phyloP scores from a whole-genome alignment of 2,113 vertebrate species.

The Taurulus bubalis region DNA sequence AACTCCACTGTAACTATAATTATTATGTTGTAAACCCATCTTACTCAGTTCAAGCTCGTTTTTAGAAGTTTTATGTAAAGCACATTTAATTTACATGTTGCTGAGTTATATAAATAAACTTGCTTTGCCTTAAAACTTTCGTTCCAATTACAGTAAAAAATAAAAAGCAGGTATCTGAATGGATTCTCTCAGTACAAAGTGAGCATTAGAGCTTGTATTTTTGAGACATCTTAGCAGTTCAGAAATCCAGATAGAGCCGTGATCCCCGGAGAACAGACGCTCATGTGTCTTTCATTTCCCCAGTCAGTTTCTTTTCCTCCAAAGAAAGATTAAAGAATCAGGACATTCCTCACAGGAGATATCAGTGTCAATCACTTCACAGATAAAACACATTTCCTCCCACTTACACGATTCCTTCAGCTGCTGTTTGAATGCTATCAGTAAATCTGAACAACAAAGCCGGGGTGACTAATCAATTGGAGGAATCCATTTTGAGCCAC shows the following conservation, averaged over 20 bases:
- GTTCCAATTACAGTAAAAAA: not conserved
- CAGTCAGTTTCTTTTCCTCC: constrained; percentile 27
- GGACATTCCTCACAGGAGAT: constrained; percentile 53
- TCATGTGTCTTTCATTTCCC: constrained; percentile 60
- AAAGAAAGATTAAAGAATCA: constrained; percentile 46
- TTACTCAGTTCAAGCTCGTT: not conserved
- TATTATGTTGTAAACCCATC: not conserved
- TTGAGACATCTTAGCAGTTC: constrained; percentile 6
- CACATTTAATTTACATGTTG: not conserved
- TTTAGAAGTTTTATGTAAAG: not conserved
- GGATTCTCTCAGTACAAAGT: not conserved
- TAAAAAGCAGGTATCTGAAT: not conserved
- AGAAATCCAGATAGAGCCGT: not conserved
- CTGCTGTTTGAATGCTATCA: constrained; percentile 2
- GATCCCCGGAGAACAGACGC: constrained; percentile 35
- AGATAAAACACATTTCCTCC: constrained; percentile 37
- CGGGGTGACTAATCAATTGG: constrained; percentile 13
- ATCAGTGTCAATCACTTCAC: constrained; percentile 42
- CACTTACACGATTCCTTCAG: constrained; percentile 2
- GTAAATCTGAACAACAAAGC: constrained; percentile 47
- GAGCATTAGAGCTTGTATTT: not conserved
- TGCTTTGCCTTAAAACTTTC: not conserved
- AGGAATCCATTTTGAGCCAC: constrained; percentile 1
- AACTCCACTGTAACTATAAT: no score
- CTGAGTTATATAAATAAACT: not conserved